phyloP scores from a whole-genome alignment of 2,888 invertebrate genomes.

The Netelia fuscicornis region DNA sequence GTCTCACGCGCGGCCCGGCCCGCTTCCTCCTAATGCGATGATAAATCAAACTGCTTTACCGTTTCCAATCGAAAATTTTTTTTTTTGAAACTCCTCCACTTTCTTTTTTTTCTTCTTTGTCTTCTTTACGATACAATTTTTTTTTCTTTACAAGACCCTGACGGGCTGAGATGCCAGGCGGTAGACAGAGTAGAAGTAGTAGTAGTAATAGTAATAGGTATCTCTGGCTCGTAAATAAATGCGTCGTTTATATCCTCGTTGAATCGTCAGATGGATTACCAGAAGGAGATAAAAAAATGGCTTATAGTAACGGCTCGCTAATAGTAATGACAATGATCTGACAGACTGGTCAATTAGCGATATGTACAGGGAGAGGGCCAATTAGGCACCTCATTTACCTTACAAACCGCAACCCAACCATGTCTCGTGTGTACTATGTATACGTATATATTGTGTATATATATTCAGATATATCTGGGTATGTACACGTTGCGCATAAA shows the following conservation, averaged over 20 bases:
- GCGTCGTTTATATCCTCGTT: slow-evolving; percentile 66
- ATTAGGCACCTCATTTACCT: slow-evolving; percentile 64
- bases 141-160: slow-evolving; percentile 62
- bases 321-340: slow-evolving; percentile 62
- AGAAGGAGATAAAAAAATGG: slow-evolving; percentile 29
- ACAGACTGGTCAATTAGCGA: slow-evolving; percentile 67
- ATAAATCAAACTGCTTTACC: slow-evolving; percentile 73
- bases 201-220: slow-evolving; percentile 31
- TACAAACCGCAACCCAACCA: slow-evolving; percentile 42
- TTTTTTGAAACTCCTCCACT: slow-evolving; percentile 48
- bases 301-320: slow-evolving; percentile 22
- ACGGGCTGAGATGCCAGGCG: slow-evolving; percentile 39
- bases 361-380: slow-evolving; percentile 46
- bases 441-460: not conserved
- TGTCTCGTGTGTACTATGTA: slow-evolving; percentile 32
- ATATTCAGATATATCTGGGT: not conserved
- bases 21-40: slow-evolving; percentile 71
- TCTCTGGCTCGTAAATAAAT: slow-evolving; percentile 61
- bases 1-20: slow-evolving; percentile 53
- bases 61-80: slow-evolving; percentile 68
- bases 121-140: slow-evolving; percentile 59
- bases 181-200: slow-evolving; percentile 13
- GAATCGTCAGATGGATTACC: slow-evolving; percentile 50
- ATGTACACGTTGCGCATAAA: slow-evolving; percentile 59
- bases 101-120: slow-evolving; percentile 46